Evolutionary conservation across 35 echinoderm and acorn worm species (phyloP).

Genomic region (Apostichopus parvimensis): DNA sequence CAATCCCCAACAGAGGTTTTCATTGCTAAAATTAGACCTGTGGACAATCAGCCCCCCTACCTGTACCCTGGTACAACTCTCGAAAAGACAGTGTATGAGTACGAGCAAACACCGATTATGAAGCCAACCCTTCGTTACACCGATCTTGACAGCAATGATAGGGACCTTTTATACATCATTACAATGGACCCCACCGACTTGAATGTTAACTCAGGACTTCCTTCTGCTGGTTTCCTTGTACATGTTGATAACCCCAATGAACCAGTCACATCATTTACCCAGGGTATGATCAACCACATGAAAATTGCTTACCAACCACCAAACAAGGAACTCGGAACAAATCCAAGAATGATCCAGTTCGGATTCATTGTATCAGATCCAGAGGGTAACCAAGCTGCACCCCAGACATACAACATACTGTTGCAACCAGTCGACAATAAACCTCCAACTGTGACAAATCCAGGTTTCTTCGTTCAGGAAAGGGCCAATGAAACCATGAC

Average conservation of each 20-base stretch:
- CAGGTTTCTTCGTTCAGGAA: constrained; percentile 80
- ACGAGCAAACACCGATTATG: constrained; percentile 72
- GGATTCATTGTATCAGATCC: constrained; percentile 80
- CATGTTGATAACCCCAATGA: constrained; percentile 74
- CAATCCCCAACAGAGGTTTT: constrained; percentile 82
- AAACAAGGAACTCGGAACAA: constrained; percentile 88
- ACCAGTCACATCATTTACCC: constrained; percentile 74
- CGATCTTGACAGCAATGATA: constrained; percentile 88
- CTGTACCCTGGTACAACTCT: constrained; percentile 80
- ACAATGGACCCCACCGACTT: constrained; percentile 67
- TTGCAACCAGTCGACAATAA: constrained; percentile 91
- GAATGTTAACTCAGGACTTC: constrained; percentile 68
- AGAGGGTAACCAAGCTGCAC: constrained; percentile 76
- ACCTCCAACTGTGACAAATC: constrained; percentile 89
- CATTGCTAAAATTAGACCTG: constrained; percentile 81
- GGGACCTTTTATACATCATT: constrained; percentile 85
- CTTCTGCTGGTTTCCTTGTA: constrained; percentile 85
- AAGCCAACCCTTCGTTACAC: constrained; percentile 84
- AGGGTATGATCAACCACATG: constrained; percentile 89
- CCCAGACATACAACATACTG: constrained; percentile 71
- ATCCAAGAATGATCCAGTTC: constrained; percentile 80
- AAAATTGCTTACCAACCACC: constrained; percentile 96
- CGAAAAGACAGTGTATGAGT: constrained; percentile 78
- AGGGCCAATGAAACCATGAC: constrained; percentile 56
- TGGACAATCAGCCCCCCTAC: constrained; percentile 91